Base-by-base conservation (phyloP, 2,113 vertebrate genomes). In the Colossoma macropomum region DNA sequence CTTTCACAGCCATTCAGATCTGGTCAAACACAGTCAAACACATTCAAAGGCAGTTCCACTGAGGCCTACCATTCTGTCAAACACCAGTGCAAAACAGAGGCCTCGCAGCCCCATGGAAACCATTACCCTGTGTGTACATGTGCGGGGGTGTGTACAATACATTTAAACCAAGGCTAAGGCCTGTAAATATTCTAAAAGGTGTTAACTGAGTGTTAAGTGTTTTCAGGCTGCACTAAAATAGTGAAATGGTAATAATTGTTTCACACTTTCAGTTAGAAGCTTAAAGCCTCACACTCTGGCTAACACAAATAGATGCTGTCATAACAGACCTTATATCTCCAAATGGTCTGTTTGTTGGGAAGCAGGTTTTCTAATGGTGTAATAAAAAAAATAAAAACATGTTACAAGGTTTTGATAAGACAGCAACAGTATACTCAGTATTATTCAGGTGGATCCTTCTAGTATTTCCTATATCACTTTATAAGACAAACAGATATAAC, bases 1-100 rank as follows among this genome's bases (percentile, higher is more conserved):
- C 80, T 68, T 66, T 84, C 59, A 81, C 41, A 77, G 74, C 78
- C 72, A 19, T 80, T 85, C 72, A 76, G 83, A 80, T 59, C 28
- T 72, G 28, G 32, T 73, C 38, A 81, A 59, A 84, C 48, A 65
- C 16, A 27, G 59, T 84, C 32, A 81, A 77, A 77, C 4, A 73
- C 27, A 32, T 48, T 80, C 41, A 76, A 50, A 71, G 7, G n/a
- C 8, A 56, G 32, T 28, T 11, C 25, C 19, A 75, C 17, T 50
- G 23, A 66, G 38, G 48, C 70, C 28, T 48, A 9, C 28, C 7
- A 34, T 11, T 34, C 28, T 11, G 54, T 80, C 50, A 72, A 56
- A 27, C 74, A 71, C 27, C 27, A 73, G 23, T 72, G 52, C 45
- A 15, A 68, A 74, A 21, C 83, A 50, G 27, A 72, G 56, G 23